These are phyloP conservation scores for Elephas maximus DNA, from an alignment of 2,113 vertebrate species.

Conservation along the genomic window DNA sequence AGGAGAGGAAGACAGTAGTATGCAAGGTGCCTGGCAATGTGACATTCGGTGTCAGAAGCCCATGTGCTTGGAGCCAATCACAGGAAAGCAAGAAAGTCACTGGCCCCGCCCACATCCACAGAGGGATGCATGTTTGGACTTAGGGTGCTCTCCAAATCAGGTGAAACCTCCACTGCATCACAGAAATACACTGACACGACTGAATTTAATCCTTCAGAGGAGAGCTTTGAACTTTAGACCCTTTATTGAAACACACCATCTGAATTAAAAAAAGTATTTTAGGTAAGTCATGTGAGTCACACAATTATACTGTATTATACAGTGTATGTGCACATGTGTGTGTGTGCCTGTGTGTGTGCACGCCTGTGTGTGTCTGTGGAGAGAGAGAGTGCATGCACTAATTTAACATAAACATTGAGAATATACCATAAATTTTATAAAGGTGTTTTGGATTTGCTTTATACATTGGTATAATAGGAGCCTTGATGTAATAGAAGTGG, in stretches of 20 bases:
- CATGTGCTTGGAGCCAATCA: neutral
- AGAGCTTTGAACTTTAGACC: neutral
- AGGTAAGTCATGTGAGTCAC: neutral
- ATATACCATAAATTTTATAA: neutral
- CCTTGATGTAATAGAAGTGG: neutral
- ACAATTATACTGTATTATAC: too few species aligned
- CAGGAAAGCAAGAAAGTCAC: neutral
- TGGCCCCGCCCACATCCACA: neutral
- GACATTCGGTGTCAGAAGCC: neutral
- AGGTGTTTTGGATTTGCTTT: neutral
- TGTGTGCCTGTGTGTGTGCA: too few species aligned
- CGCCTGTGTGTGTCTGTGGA: too few species aligned
- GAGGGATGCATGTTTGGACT: neutral
- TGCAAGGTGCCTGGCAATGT: neutral
- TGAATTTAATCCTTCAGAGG: neutral
- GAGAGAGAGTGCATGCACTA: neutral
- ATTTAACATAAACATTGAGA: neutral
- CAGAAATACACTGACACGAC: neutral
- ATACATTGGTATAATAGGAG: neutral
- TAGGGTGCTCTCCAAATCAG: neutral
- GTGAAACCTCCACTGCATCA: neutral
- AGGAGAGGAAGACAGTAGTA: fast-evolving
- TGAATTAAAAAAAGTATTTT: neutral
- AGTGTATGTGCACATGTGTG: too few species aligned
- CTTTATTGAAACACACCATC: too few species aligned